phyloP scores from a whole-genome alignment of 2,888 invertebrate genomes.

The Drosophila borealis region DNA sequence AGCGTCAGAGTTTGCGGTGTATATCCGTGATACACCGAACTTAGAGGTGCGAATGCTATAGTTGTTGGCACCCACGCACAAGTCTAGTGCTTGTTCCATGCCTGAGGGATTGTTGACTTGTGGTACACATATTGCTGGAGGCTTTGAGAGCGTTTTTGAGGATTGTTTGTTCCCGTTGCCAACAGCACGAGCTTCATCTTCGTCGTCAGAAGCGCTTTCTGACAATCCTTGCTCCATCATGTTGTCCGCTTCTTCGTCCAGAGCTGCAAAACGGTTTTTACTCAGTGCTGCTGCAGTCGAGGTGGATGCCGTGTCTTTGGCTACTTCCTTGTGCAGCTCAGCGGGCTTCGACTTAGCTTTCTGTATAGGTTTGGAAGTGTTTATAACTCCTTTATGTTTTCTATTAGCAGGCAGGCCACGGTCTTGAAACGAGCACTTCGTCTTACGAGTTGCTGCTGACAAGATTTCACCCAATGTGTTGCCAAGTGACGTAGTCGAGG shows the following conservation, averaged over 20 bases:
- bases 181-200: background rate
- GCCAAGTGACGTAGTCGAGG: background rate
- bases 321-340: background rate
- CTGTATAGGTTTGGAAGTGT: background rate
- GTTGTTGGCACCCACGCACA: slow-evolving; percentile 13
- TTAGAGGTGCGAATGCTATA: slow-evolving; percentile 23
- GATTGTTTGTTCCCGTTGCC: background rate
- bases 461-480: slow-evolving; percentile 1
- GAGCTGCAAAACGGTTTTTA: slow-evolving; percentile 9
- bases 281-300: slow-evolving; percentile 6
- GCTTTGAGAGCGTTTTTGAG: slow-evolving; percentile 1
- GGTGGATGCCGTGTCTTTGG: background rate
- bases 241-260: slow-evolving; percentile 10
- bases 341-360: background rate
- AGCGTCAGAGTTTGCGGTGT: slow-evolving; percentile 21
- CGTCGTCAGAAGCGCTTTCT: too few relatives aligned
- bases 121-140: slow-evolving; percentile 9
- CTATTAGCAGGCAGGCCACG: too few relatives aligned
- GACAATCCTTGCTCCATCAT: slow-evolving; percentile 4
- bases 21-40: slow-evolving; percentile 24
- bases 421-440: slow-evolving; percentile 13
- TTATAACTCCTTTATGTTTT: too few relatives aligned
- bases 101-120: background rate
- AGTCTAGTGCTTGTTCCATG: background rate
- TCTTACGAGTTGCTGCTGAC: slow-evolving; percentile 6